These are phyloP conservation scores for Podargus strigoides DNA, from an alignment of 2,797 vertebrate genomes.

Conservation along the genomic window DNA sequence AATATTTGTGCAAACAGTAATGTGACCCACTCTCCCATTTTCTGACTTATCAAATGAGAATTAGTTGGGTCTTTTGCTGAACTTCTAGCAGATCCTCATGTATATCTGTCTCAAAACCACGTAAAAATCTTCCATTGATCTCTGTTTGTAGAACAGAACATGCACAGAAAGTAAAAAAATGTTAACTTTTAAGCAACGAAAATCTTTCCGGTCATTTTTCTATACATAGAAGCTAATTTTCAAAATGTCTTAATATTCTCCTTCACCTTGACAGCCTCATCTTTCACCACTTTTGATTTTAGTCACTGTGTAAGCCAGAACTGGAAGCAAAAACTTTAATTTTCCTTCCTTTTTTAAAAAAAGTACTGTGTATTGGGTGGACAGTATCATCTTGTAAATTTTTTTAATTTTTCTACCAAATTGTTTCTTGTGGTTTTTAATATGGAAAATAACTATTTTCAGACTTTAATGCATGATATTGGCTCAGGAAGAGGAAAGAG, in stretches of 20 bases:
- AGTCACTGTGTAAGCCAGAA: background rate
- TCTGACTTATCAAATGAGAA: background rate
- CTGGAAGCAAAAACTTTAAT: rapidly evolving
- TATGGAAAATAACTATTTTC: background rate
- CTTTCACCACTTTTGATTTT: background rate
- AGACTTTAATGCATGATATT: rapidly evolving
- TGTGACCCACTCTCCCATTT: rapidly evolving
- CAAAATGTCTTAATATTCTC: background rate
- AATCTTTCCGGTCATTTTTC: background rate
- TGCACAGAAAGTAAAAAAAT: background rate
- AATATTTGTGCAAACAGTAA: background rate
- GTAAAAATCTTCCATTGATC: rapidly evolving
- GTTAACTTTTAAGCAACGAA: background rate
- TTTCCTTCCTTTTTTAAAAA: rapidly evolving
- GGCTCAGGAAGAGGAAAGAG: background rate
- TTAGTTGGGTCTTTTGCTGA: background rate
- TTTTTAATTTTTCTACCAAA: background rate
- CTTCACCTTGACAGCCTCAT: background rate
- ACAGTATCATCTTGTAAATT: background rate
- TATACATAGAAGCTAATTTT: background rate
- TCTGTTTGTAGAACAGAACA: background rate
- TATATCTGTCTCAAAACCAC: background rate
- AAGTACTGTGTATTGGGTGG: background rate
- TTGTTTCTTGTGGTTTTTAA: background rate
- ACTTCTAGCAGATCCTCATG: background rate